These are phyloP conservation scores for Prolemur simus DNA, from an alignment of 2,113 vertebrate genomes.

Conservation along the genomic window DNA sequence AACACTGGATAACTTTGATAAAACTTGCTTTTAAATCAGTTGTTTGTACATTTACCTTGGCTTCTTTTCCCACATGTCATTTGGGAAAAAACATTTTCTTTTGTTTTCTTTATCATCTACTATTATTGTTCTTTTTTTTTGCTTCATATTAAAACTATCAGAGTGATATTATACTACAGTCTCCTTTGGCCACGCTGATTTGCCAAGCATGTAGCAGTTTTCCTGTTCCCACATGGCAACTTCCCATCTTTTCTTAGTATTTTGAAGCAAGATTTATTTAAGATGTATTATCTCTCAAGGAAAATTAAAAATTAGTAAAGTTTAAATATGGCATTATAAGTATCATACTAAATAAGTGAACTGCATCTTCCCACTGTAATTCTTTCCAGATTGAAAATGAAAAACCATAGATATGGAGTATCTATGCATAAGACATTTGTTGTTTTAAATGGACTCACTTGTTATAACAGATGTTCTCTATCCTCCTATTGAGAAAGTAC, in stretches of 20 bases:
- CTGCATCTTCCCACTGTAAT: background rate
- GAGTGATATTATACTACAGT: background rate
- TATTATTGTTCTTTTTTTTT: background rate
- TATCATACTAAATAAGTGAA: background rate
- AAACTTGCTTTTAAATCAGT: conserved; percentile 3
- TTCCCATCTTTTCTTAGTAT: background rate
- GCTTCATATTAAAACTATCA: background rate
- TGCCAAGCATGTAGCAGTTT: background rate
- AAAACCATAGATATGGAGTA: background rate
- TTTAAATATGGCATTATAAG: background rate
- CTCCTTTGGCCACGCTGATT: background rate
- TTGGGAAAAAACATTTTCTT: background rate
- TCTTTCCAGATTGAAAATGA: conserved; percentile 36
- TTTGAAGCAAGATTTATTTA: background rate
- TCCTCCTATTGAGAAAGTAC: background rate
- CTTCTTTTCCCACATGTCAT: background rate
- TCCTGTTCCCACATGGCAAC: background rate
- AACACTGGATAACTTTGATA: background rate
- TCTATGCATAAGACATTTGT: background rate
- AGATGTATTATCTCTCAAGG: background rate
- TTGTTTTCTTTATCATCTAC: background rate
- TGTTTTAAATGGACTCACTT: background rate
- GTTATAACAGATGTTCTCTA: background rate
- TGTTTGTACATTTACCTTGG: background rate
- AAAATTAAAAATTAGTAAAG: conserved; percentile 1